Base-by-base conservation (phyloP, 2,113 vertebrate genomes). In the Prietella phreatophila region DNA sequence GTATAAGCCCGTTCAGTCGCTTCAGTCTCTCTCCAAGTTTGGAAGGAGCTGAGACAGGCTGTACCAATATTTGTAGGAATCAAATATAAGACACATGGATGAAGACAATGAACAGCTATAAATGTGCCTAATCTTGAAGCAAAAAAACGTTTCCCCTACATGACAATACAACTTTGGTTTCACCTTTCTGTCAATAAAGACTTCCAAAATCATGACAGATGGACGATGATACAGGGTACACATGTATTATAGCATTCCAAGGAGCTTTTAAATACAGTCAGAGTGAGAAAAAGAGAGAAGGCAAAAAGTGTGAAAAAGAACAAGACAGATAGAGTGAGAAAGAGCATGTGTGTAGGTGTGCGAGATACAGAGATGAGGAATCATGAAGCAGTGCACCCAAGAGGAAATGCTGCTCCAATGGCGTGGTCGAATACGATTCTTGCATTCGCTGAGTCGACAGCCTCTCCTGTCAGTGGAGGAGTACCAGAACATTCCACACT, bases 401-500 rank as follows among this genome's bases (percentile, higher is more conserved):
- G 65, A 83, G 81, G 50, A 36, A 61, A 56, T 39, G 47, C n/a
- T 80, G 15, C 33, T 84, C 73, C 50, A 78, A 39, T 63, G 50
- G 58, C 1, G 27, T 58, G 36, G 55, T 79, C 79, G 36, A 82
- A 86, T 76, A 30, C 7, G 58, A 69, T 82, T 87, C 58, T n/a
- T 60, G 56, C 73, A 85, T 69, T 83, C 9, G 58, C 58, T 76
- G 78, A 82, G 79, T 50, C 15, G 69, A 50, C 33, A 61, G 56
- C 17, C 55, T 81, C 33, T 22, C 42, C 86, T 83, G 39, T 87
- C 75, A 60, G 39, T 78, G 88, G 78, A 69, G 42, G 39, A 47
- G 17, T 79, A 82, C 82, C 61, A 83, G 61, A 85, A 87, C 79
- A 80, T 89, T 83, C 83, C 63, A 76, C 85, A 82, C 55, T 71